phyloP scores from a whole-genome alignment of 2,888 invertebrate genomes.

The Griposia aprilina region DNA sequence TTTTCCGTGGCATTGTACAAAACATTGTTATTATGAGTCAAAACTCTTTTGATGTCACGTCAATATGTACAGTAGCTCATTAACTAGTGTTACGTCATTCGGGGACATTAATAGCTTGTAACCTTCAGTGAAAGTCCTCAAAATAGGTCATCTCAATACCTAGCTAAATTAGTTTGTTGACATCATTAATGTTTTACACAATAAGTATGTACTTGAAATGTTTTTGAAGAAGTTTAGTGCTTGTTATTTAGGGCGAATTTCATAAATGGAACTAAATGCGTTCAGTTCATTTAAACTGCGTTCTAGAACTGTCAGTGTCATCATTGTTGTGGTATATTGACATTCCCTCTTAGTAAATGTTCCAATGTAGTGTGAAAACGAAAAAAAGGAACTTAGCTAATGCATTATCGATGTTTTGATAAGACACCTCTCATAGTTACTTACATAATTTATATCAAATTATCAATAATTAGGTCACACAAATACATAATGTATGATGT shows the following conservation, averaged over 20 bases:
- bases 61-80: slow-evolving; percentile 47
- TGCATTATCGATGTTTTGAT: not conserved
- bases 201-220: not conserved
- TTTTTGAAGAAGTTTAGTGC: not conserved
- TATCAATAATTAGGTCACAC: slow-evolving; percentile 51
- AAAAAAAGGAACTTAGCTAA: not conserved
- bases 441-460: slow-evolving; percentile 30
- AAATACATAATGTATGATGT: slow-evolving; percentile 23
- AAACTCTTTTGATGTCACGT: slow-evolving; percentile 35
- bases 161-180: slow-evolving; percentile 30
- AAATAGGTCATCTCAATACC: slow-evolving; percentile 49
- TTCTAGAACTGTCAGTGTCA: not conserved
- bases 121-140: slow-evolving; percentile 57
- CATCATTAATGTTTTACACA: slow-evolving; percentile 4
- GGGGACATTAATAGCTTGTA: slow-evolving; percentile 42
- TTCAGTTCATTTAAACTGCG: not conserved
- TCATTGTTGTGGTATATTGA: not conserved
- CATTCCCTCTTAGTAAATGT: not conserved
- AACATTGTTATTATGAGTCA: slow-evolving; percentile 33
- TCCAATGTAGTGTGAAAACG: not conserved
- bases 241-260: not conserved
- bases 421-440: not conserved
- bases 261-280: too few relatives aligned
- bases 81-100: slow-evolving; percentile 31
- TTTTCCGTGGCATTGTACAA: slow-evolving; percentile 20